Percentiles rank a stretch among this genome's conserved stretches.
Conservation (phyloP, 2,113 vertebrate species). For the Sciurus niger region DNA sequence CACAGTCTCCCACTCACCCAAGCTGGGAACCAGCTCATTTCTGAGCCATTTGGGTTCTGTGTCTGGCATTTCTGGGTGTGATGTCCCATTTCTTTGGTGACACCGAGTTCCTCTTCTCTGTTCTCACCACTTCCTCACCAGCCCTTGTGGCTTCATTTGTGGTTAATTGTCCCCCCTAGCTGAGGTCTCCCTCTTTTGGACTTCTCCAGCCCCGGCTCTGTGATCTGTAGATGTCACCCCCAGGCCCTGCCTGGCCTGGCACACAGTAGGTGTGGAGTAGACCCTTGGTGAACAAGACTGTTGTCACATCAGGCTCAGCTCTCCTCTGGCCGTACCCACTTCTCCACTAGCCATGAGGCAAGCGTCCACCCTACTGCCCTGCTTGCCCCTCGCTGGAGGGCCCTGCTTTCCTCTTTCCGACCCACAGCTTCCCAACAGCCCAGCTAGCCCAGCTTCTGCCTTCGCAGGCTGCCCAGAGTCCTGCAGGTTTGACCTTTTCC, state of each 20-base stretch:
- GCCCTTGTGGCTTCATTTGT: background rate
- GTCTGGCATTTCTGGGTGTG: background rate
- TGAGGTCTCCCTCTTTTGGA: background rate
- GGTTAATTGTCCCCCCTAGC: too few species aligned
- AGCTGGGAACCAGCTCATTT: background rate
- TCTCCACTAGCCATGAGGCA: background rate
- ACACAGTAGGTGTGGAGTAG: too few species aligned
- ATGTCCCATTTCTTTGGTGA: background rate
- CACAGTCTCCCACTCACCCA: accelerated
- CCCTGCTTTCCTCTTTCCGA: accelerated
- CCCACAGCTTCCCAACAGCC: background rate
- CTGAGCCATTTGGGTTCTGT: background rate
- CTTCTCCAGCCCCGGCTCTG: background rate
- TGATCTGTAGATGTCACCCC: background rate
- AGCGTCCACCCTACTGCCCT: too few species aligned
- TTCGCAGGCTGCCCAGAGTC: too few species aligned
- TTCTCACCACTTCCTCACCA: background rate
- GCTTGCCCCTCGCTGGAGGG: background rate
- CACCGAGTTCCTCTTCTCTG: background rate
- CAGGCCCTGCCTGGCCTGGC: background rate
- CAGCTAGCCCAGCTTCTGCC: background rate
- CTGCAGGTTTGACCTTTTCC: accelerated
- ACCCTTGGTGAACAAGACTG: background rate
- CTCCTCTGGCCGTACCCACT: too few species aligned
- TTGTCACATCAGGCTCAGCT: background rate